phyloP scores from a whole-genome alignment of 2,888 invertebrate genomes.

The Lysandra coridon region DNA sequence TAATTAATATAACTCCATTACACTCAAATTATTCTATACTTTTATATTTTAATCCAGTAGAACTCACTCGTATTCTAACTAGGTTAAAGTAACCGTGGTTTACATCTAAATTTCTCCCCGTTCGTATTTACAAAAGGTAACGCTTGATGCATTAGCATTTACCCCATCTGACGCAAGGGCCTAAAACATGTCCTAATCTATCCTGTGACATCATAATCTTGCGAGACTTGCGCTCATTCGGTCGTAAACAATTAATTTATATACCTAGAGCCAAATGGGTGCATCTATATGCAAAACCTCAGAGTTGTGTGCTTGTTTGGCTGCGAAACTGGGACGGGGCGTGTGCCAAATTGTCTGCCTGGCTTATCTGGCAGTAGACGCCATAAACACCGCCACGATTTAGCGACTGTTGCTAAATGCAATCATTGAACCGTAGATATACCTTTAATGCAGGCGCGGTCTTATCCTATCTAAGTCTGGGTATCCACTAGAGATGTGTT shows the following conservation, averaged over 20 bases:
- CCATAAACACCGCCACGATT: conserved; percentile 69
- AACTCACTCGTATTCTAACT: no score
- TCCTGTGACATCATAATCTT: conserved; percentile 25
- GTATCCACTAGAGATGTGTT: no score
- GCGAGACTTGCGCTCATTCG: conserved; percentile 50
- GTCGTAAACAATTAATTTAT: conserved; percentile 74
- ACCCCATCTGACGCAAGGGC: not conserved
- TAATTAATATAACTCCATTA: no score
- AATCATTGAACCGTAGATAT: conserved; percentile 47
- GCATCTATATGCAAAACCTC: conserved; percentile 78
- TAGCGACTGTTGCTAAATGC: conserved; percentile 58
- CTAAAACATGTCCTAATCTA: conserved; percentile 35
- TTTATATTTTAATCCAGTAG: no score
- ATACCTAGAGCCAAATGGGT: conserved; percentile 74
- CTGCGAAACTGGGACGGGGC: conserved; percentile 70
- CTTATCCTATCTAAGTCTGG: no score
- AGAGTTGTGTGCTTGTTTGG: conserved; percentile 68
- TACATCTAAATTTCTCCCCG: no score
- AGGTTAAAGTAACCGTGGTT: no score
- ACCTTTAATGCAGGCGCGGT: not conserved
- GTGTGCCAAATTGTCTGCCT: conserved; percentile 78
- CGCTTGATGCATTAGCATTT: not conserved
- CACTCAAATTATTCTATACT: no score
- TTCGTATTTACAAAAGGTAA: no score
- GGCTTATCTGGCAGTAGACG: conserved; percentile 76